A percentile compares a stretch with the other conserved stretches of the same genome.
Evolutionary conservation across 2,888 invertebrate species (phyloP).

Genomic region (Hetaerina titia): DNA sequence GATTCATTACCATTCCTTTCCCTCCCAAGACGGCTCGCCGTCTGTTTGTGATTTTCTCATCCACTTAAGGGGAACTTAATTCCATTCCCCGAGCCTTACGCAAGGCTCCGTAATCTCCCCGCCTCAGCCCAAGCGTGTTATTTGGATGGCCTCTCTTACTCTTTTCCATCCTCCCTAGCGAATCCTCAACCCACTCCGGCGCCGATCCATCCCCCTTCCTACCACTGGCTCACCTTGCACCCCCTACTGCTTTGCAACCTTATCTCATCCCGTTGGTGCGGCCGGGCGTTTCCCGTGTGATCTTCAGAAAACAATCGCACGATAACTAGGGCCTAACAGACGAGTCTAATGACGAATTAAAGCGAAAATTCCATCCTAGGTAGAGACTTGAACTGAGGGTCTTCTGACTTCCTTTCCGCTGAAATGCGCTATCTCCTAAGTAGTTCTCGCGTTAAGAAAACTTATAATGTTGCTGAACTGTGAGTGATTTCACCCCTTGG

Average conservation of each 20-base stretch:
- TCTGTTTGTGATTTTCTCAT: constrained; percentile 48
- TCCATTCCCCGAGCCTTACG: not conserved
- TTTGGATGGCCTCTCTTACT: not conserved
- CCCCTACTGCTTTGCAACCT: not conserved
- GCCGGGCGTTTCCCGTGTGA: not conserved
- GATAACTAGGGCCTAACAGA: not conserved
- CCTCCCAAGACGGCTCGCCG: not conserved
- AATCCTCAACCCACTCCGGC: not conserved
- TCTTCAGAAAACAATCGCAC: not conserved
- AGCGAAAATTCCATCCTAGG: too few species aligned
- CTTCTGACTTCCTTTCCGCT: too few species aligned
- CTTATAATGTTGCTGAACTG: too few species aligned
- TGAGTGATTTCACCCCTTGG: too few species aligned
- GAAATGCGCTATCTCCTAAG: too few species aligned
- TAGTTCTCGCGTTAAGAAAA: too few species aligned
- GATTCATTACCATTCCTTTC: constrained; percentile 33
- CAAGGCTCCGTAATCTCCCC: not conserved
- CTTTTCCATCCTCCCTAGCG: not conserved
- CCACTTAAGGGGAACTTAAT: constrained; percentile 50
- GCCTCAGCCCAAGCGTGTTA: not conserved
- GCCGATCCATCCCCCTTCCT: not conserved
- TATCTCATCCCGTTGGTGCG: not conserved
- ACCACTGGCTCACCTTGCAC: not conserved
- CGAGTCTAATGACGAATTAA: not conserved
- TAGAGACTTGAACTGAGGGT: too few species aligned